Percentiles rank a stretch among this genome's conserved stretches.
These are phyloP conservation scores for Scotopteryx bipunctaria DNA, from an alignment of 2,888 invertebrate genomes.

Conservation along the genomic window DNA sequence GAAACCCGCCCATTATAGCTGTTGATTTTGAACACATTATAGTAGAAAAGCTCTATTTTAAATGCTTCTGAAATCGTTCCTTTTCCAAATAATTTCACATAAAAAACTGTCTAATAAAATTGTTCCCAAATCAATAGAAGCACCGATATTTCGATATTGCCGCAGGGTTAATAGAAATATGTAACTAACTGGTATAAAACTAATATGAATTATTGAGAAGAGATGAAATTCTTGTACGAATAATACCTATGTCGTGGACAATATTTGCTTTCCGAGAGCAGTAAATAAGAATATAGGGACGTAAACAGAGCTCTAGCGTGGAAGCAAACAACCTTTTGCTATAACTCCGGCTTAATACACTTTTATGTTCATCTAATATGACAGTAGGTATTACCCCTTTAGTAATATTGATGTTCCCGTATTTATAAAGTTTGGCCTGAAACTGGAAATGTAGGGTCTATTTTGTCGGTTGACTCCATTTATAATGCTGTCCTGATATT, in stretches of 20 bases:
- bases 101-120: not conserved
- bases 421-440: not conserved
- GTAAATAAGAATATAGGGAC: constrained; percentile 59
- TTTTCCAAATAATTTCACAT: not conserved
- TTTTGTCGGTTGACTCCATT: constrained; percentile 13
- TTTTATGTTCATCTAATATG: constrained; percentile 21
- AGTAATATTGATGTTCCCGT: no score
- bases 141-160: constrained; percentile 6
- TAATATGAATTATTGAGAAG: constrained; percentile 21
- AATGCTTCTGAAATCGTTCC: not conserved
- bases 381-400: no score
- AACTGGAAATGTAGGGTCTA: constrained; percentile 4
- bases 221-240: constrained; percentile 31
- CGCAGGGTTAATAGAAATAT: constrained; percentile 14
- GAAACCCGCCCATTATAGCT: not conserved
- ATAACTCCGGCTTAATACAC: constrained; percentile 26
- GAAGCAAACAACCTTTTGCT: constrained; percentile 43
- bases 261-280: constrained; percentile 51
- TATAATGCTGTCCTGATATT: constrained; percentile 43
- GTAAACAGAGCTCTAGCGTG: constrained; percentile 48
- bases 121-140: constrained; percentile 2
- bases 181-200: not conserved
- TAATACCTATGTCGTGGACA: constrained; percentile 22
- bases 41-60: no score
- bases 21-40: not conserved